Evolutionary conservation across 1,140 invertebrate species (phyloP).

Genomic region (Brachionus asplanchnoidis): DNA sequence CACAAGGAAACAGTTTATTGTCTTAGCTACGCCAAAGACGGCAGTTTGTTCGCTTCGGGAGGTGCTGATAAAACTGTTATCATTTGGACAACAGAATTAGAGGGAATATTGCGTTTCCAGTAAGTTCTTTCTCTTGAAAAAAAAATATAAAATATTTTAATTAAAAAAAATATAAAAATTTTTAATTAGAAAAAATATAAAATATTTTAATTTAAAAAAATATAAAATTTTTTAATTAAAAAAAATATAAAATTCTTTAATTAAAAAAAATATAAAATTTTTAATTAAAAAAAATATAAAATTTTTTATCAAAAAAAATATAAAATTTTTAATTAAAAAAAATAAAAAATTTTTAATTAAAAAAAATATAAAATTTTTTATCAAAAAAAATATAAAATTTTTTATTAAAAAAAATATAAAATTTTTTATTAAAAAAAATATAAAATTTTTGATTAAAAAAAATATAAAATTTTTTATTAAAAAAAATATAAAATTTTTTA

Average conservation of each 20-base stretch:
- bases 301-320: background rate
- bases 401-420: background rate
- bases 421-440: slow-evolving; percentile 13
- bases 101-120: slow-evolving; percentile 94
- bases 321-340: background rate
- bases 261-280: background rate
- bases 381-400: background rate
- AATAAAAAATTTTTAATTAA: background rate
- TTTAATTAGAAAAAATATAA: slow-evolving; percentile 3
- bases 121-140: slow-evolving; percentile 59
- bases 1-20: slow-evolving; percentile 92
- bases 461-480: background rate
- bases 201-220: no score
- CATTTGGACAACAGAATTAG: slow-evolving; percentile 92
- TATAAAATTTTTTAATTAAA: background rate
- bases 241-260: no score
- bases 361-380: slow-evolving; percentile 7
- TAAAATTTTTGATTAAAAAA: no score
- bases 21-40: slow-evolving; percentile 85
- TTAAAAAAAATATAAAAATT: background rate
- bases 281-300: slow-evolving; percentile 4
- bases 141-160: background rate
- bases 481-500: slow-evolving; percentile 7
- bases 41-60: slow-evolving; percentile 92
- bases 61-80: slow-evolving; percentile 95